Percentiles rank a stretch among this genome's conserved stretches.
phyloP scores from a whole-genome alignment of 2,113 vertebrate species.

The Callopanchax toddi region DNA sequence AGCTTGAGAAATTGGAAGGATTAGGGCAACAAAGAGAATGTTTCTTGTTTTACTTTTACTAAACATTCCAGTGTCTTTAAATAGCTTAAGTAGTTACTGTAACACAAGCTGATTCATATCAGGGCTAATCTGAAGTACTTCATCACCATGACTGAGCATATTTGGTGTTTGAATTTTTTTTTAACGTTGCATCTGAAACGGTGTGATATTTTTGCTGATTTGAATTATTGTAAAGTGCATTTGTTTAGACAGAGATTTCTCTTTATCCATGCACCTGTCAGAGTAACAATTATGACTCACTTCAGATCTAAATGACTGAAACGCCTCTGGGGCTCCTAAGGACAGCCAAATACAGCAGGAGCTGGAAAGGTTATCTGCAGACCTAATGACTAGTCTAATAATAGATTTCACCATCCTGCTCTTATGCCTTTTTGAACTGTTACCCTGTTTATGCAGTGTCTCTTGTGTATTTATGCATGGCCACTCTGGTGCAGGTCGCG shows the following conservation, averaged over 20 bases:
- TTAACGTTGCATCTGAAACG: neutral
- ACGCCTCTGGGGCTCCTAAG: conserved; percentile 27
- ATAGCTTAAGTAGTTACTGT: neutral
- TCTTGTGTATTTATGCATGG: conserved; percentile 28
- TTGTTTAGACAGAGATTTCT: conserved; percentile 8
- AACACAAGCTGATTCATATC: conserved; percentile 3
- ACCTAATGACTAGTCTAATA: conserved; percentile 45
- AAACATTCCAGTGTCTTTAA: neutral
- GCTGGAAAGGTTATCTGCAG: conserved; percentile 43
- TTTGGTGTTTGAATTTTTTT: neutral
- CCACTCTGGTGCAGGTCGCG: conserved; percentile 8
- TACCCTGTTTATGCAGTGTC: conserved; percentile 13
- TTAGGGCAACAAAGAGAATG: neutral
- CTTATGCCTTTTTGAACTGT: conserved; percentile 40
- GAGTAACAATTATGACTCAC: conserved; percentile 37
- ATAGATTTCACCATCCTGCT: conserved; percentile 43
- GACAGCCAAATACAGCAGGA: conserved; percentile 24
- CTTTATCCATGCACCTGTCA: conserved; percentile 33
- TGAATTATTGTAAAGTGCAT: neutral
- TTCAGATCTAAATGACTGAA: conserved; percentile 36
- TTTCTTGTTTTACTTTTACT: conserved; percentile 3
- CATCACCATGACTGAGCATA: neutral
- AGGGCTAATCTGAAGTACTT: neutral
- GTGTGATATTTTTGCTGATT: no score
- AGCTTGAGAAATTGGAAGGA: conserved; percentile 5